A percentile compares a stretch with the other conserved stretches of the same genome.
Conservation (phyloP, 1,140 invertebrate species). For the Octopus sinensis region DNA sequence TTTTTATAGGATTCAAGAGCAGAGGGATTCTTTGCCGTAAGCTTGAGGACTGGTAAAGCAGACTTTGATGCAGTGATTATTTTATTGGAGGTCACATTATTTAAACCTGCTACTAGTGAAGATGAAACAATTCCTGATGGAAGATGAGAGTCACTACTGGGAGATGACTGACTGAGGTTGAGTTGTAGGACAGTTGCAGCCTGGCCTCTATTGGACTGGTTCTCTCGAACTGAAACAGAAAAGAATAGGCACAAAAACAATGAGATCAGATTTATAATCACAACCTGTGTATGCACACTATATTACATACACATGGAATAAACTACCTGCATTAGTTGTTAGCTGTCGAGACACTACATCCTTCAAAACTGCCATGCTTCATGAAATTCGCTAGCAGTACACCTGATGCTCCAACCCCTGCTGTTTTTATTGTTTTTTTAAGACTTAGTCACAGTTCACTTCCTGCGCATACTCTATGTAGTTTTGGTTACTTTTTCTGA, state of each 20-base stretch:
- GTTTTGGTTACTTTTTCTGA: too few relatives aligned
- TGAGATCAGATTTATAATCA: not conserved
- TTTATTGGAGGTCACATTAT: constrained; percentile 12
- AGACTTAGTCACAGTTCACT: too few relatives aligned
- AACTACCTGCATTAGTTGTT: too few relatives aligned
- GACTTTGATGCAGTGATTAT: constrained; percentile 6
- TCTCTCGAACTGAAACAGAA: not conserved
- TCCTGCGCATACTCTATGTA: too few relatives aligned
- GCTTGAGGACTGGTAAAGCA: constrained; percentile 10
- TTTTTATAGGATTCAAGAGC: constrained; percentile 9
- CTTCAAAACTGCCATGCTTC: too few relatives aligned
- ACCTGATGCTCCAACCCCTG: too few relatives aligned
- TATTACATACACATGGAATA: too few relatives aligned
- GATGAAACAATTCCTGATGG: constrained; percentile 11
- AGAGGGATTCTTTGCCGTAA: not conserved
- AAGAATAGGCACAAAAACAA: not conserved
- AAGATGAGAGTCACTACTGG: not conserved
- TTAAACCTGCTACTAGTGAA: constrained; percentile 6
- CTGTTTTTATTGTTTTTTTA: too few relatives aligned
- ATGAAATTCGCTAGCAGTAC: too few relatives aligned
- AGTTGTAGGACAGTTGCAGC: not conserved
- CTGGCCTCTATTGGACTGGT: not conserved
- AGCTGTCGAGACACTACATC: too few relatives aligned
- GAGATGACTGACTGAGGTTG: not conserved
- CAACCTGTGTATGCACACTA: not conserved